phyloP scores from a whole-genome alignment of 2,797 vertebrate species.

The Microtus obscurus region DNA sequence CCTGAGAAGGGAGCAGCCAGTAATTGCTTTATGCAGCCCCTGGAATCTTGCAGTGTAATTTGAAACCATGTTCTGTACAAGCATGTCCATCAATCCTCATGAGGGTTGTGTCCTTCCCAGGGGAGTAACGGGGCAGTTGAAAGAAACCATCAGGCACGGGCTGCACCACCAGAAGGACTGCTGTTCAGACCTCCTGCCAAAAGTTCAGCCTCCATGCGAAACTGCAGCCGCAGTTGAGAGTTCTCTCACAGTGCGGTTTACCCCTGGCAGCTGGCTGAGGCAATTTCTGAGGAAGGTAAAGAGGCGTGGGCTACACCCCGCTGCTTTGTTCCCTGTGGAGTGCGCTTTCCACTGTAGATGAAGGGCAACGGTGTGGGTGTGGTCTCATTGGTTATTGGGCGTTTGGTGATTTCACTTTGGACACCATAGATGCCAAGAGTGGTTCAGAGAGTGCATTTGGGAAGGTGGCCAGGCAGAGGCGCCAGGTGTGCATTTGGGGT shows the following conservation, averaged over 20 bases:
- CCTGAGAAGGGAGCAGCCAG: slow-evolving; percentile 67
- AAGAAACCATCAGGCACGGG: slow-evolving; percentile 83
- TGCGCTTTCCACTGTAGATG: slow-evolving; percentile 76
- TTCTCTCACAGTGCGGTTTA: slow-evolving; percentile 84
- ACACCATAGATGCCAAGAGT: slow-evolving; percentile 59
- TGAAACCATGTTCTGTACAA: slow-evolving; percentile 81
- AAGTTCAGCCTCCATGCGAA: slow-evolving; percentile 84
- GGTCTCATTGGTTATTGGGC: slow-evolving; percentile 68
- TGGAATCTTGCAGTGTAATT: slow-evolving; percentile 79
- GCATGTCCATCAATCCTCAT: slow-evolving; percentile 83
- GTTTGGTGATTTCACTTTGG: slow-evolving; percentile 63
- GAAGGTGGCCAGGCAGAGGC: slow-evolving; percentile 35
- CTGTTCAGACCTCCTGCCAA: slow-evolving; percentile 85
- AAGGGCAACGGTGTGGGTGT: slow-evolving; percentile 74
- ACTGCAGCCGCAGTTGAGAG: slow-evolving; percentile 84
- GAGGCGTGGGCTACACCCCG: slow-evolving; percentile 80
- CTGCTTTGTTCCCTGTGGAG: slow-evolving; percentile 83
- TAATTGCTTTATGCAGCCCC: slow-evolving; percentile 72
- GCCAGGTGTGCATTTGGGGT: slow-evolving; percentile 17
- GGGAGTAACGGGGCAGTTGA: slow-evolving; percentile 85
- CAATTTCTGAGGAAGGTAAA: slow-evolving; percentile 85
- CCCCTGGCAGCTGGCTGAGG: slow-evolving; percentile 85
- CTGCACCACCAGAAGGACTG: slow-evolving; percentile 84
- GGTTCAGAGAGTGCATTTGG: slow-evolving; percentile 26
- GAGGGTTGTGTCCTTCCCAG: slow-evolving; percentile 86